phyloP scores from a whole-genome alignment of 2,888 invertebrate species.

The Tinea semifulvella region DNA sequence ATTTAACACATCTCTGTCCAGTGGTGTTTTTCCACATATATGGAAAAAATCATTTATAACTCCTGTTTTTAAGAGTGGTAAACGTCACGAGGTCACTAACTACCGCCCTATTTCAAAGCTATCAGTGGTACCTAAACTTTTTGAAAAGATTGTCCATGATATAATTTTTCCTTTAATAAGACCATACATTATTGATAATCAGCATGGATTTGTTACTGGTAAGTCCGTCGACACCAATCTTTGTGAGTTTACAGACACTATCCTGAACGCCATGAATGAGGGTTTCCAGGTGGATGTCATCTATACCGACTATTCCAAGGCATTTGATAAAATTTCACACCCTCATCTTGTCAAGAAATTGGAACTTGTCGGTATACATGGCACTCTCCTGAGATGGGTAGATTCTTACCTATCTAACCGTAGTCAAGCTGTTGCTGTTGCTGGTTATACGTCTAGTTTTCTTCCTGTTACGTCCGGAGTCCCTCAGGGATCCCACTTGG shows the following conservation, averaged over 20 bases:
- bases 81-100: neutral
- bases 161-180: constrained; percentile 9
- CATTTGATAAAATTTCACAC: constrained; percentile 20
- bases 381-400: constrained; percentile 18
- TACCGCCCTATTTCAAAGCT: constrained; percentile 12
- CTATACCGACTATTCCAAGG: constrained; percentile 20
- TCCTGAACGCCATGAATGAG: constrained; percentile 17
- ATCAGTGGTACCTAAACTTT: constrained; percentile 15
- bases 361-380: constrained; percentile 16
- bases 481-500: constrained; percentile 19
- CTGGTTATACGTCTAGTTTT: constrained; percentile 16
- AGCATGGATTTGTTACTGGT: constrained; percentile 18
- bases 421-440: constrained; percentile 17
- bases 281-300: constrained; percentile 19
- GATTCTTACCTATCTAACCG: constrained; percentile 18
- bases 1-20: neutral
- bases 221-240: constrained; percentile 19
- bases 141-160: constrained; percentile 16
- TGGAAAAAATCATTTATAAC: neutral
- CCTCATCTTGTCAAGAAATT: constrained; percentile 14
- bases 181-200: constrained; percentile 8
- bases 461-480: constrained; percentile 17
- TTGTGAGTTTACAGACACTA: constrained; percentile 16
- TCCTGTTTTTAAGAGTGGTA: neutral
- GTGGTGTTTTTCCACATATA: neutral